phyloP scores from a whole-genome alignment of 2,113 vertebrate species.

The Megaleporinus macrocephalus region DNA sequence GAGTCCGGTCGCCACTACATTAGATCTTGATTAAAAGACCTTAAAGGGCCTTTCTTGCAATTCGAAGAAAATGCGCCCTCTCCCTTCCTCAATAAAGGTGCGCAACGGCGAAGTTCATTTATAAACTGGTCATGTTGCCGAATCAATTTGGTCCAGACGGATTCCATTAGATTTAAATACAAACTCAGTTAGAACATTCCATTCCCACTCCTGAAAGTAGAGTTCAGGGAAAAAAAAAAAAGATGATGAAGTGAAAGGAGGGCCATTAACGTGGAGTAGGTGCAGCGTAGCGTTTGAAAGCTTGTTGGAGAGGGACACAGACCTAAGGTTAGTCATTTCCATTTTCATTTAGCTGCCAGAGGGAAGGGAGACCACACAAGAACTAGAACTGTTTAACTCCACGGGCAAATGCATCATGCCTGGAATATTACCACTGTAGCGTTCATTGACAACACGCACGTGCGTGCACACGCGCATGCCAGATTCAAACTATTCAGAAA shows the following conservation, averaged over 20 bases:
- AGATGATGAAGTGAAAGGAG: conserved; percentile 64
- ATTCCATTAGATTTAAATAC: conserved; percentile 70
- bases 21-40: conserved; percentile 62
- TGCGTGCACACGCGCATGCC: conserved; percentile 6
- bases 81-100: conserved; percentile 28
- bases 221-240: conserved; percentile 58
- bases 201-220: conserved; percentile 54
- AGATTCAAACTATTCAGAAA: neutral
- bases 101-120: conserved; percentile 62
- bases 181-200: conserved; percentile 65
- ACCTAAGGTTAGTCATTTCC: conserved; percentile 63
- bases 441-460: conserved; percentile 19
- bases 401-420: conserved; percentile 8
- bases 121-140: conserved; percentile 57
- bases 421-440: neutral
- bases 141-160: conserved; percentile 68
- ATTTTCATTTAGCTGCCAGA: conserved; percentile 58
- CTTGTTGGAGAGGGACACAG: conserved; percentile 52
- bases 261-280: conserved; percentile 63
- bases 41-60: conserved; percentile 42
- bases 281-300: conserved; percentile 58
- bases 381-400: conserved; percentile 16
- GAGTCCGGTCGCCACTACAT: conserved; percentile 31
- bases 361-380: conserved; percentile 47
- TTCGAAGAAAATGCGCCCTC: conserved; percentile 39